phyloP scores from a whole-genome alignment of 2,888 invertebrate genomes.

The Deroplatys truncata region DNA sequence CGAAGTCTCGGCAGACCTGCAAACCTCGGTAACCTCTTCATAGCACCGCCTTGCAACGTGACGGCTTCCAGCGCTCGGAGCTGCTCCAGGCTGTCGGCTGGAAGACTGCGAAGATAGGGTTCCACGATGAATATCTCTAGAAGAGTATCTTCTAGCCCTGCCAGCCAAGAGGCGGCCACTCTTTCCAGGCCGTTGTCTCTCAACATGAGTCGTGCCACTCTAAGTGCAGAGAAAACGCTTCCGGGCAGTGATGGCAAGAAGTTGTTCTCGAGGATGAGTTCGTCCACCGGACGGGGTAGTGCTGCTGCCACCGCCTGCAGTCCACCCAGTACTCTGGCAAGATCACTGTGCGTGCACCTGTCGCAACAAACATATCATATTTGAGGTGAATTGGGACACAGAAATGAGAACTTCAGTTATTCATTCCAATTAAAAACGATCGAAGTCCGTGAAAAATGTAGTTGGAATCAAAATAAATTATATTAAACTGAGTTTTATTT shows the following conservation, averaged over 20 bases:
- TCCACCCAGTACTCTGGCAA: constrained; percentile 70
- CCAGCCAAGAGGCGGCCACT: constrained; percentile 75
- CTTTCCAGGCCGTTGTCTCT: constrained; percentile 79
- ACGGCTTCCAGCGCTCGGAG: constrained; percentile 75
- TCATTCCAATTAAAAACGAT: no score
- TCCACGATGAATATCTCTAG: constrained; percentile 84
- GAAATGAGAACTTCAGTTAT: no score
- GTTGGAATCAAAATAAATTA: no score
- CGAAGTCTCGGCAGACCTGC: constrained; percentile 65
- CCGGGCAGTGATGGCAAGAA: constrained; percentile 74
- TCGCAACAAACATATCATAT: not conserved
- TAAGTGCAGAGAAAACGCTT: constrained; percentile 65
- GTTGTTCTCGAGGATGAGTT: constrained; percentile 83
- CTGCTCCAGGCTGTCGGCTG: constrained; percentile 71
- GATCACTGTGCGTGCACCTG: constrained; percentile 90
- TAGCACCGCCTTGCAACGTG: constrained; percentile 71
- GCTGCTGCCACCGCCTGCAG: constrained; percentile 64
- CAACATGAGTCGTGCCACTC: constrained; percentile 74
- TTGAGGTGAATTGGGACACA: no score
- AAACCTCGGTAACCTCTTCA: constrained; percentile 72
- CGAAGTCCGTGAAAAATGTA: no score
- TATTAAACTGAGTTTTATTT: no score
- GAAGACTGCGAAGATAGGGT: constrained; percentile 72
- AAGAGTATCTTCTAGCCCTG: constrained; percentile 69
- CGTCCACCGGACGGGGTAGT: constrained; percentile 70